Evolutionary conservation across 2,113 vertebrate species (phyloP).

Genomic region (Sylvia atricapilla): DNA sequence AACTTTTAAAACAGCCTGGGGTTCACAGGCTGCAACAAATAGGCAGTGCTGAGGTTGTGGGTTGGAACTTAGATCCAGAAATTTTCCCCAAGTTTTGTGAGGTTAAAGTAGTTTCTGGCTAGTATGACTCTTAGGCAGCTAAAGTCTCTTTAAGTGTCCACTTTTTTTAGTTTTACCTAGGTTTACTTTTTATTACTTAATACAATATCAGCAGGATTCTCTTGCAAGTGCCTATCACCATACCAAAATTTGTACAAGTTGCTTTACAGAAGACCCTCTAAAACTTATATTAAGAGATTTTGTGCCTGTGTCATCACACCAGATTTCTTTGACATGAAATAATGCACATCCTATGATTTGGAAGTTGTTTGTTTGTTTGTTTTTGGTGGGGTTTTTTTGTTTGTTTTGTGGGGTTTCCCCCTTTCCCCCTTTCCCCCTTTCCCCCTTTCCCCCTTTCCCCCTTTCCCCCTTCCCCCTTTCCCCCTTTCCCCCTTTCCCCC

Average conservation of each 20-base stretch:
- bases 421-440: too few species aligned
- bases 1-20: neutral
- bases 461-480: too few species aligned
- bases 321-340: neutral
- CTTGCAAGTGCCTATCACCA: neutral
- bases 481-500: too few species aligned
- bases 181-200: neutral
- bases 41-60: neutral
- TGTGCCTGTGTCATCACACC: neutral
- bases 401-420: too few species aligned
- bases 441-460: too few species aligned
- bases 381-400: too few species aligned
- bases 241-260: neutral
- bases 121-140: neutral
- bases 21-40: neutral
- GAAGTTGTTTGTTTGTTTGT: too few species aligned
- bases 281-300: neutral
- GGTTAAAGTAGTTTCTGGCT: neutral
- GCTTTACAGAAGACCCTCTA: neutral
- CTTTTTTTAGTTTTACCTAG: neutral
- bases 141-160: neutral
- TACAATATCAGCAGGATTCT: neutral
- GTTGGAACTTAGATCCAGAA: neutral
- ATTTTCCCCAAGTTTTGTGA: neutral
- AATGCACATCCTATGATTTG: neutral